Conservation (phyloP, 2,113 vertebrate species). For the Ibidorhyncha struthersii region DNA sequence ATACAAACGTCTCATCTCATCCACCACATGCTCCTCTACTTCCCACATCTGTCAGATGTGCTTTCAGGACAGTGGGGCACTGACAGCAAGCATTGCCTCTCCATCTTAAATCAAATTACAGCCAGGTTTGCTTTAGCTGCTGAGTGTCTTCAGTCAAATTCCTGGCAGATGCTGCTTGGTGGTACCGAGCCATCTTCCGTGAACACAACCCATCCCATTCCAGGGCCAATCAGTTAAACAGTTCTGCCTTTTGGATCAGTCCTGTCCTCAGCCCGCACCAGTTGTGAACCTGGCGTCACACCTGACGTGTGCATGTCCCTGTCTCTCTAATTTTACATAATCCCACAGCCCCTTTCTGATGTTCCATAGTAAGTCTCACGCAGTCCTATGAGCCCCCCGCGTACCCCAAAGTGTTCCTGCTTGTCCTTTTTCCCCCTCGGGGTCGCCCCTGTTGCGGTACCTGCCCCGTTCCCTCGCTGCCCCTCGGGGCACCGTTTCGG, state of each 20-base stretch:
- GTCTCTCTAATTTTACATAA: not conserved
- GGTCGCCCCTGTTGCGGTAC: accelerated
- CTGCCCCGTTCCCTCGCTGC: not conserved
- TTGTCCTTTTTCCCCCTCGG: accelerated
- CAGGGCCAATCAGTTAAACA: not conserved
- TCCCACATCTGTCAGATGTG: accelerated
- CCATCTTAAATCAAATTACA: not conserved
- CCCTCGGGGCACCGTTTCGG: accelerated
- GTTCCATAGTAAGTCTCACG: accelerated
- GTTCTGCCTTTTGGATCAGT: not conserved
- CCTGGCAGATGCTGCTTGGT: not conserved
- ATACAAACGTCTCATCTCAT: not conserved
- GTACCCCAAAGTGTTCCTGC: not conserved
- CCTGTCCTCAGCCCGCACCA: accelerated
- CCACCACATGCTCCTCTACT: not conserved
- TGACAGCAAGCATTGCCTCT: not conserved
- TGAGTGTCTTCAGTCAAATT: not conserved
- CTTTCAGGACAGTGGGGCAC: not conserved
- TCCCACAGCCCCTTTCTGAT: not conserved
- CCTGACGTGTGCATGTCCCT: accelerated
- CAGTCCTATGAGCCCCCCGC: accelerated
- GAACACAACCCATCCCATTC: not conserved
- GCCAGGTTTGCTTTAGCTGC: not conserved
- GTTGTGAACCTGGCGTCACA: not conserved
- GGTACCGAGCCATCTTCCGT: not conserved